Conservation (phyloP, 2,113 vertebrate species). For the Lophius piscatorius region DNA sequence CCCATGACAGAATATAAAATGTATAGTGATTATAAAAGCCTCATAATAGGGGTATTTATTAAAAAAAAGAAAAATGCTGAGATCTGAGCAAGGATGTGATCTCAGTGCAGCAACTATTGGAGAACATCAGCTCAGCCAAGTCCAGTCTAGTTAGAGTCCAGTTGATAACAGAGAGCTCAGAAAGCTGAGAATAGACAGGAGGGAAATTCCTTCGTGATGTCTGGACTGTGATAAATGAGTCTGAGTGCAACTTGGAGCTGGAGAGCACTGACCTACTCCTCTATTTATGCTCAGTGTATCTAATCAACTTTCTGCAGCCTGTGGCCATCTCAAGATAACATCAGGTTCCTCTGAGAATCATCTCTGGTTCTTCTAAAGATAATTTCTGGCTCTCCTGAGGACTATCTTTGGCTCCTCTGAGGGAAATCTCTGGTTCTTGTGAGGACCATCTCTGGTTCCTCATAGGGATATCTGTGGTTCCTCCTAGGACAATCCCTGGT, state of each 20-base stretch:
- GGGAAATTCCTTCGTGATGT: conserved; percentile 55
- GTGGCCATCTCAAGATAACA: too few species aligned
- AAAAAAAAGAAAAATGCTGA: conserved; percentile 8
- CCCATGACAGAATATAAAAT: not conserved
- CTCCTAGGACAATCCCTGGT: too few species aligned
- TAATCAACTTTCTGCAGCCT: conserved; percentile 64
- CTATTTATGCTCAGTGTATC: conserved; percentile 57
- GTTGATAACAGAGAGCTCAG: conserved; percentile 22
- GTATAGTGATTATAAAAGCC: conserved; percentile 3
- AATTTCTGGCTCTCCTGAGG: too few species aligned
- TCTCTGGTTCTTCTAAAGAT: too few species aligned
- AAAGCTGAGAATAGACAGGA: conserved; percentile 48
- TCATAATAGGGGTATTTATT: not conserved
- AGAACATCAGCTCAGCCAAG: conserved; percentile 13
- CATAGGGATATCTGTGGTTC: too few species aligned
- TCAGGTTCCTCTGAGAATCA: too few species aligned
- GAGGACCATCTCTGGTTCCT: too few species aligned
- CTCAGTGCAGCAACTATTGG: not conserved
- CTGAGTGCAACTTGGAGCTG: conserved; percentile 49
- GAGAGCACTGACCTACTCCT: conserved; percentile 35
- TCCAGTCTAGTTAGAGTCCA: conserved; percentile 24
- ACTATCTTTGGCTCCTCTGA: too few species aligned
- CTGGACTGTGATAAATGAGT: conserved; percentile 62
- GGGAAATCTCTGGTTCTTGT: too few species aligned
- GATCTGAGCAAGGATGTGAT: not conserved